These are phyloP conservation scores for Pyrocephalus nanus DNA, from an alignment of 2,797 vertebrate species.

Conservation along the genomic window DNA sequence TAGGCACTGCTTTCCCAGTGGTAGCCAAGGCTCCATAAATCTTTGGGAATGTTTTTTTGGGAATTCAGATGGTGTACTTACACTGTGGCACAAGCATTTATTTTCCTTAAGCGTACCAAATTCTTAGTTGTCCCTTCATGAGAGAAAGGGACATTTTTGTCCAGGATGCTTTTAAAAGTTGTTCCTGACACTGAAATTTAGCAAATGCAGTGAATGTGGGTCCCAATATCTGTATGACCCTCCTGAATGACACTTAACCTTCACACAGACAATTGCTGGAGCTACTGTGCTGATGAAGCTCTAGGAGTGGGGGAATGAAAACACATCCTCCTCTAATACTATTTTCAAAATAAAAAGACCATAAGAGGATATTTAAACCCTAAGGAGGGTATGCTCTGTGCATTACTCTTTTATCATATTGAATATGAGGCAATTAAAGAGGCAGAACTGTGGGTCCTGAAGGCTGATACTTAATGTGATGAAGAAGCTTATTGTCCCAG, in stretches of 20 bases:
- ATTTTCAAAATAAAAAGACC: background rate
- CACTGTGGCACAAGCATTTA: fast-evolving
- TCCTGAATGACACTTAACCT: background rate
- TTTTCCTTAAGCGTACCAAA: background rate
- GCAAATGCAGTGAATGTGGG: background rate
- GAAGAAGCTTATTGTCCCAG: background rate
- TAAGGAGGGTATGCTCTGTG: no score
- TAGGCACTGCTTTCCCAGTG: background rate
- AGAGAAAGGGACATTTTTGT: background rate
- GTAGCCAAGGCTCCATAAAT: background rate
- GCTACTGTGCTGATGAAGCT: background rate
- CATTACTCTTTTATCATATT: background rate
- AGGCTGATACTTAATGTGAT: background rate
- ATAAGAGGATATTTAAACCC: background rate
- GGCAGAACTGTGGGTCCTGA: background rate
- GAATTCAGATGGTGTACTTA: background rate
- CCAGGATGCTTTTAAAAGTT: background rate
- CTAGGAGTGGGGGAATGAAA: background rate
- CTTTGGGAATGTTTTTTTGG: background rate
- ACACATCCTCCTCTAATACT: fast-evolving
- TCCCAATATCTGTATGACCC: background rate
- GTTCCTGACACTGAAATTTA: background rate
- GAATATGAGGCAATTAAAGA: background rate
- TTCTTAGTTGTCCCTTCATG: background rate
- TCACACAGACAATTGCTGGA: background rate